Evolutionary conservation across 2,113 vertebrate genomes (phyloP).

Genomic region (Brienomyrus brachyistius): DNA sequence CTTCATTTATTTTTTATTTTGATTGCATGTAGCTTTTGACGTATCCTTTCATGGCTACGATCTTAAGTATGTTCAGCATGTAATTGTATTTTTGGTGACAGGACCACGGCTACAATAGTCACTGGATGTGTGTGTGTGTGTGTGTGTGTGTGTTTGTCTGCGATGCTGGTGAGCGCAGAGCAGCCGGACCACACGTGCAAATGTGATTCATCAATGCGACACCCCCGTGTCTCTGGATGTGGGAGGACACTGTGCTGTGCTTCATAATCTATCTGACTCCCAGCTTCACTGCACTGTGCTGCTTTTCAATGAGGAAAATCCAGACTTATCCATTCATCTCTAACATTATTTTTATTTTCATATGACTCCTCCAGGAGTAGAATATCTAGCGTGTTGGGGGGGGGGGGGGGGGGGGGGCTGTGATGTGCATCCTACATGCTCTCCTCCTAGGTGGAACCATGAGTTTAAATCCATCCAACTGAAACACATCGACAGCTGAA

Average conservation of each 20-base stretch:
- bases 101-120: not conserved
- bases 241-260: not conserved
- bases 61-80: not conserved
- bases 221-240: not conserved
- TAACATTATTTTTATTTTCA: not conserved
- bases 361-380: not conserved
- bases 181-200: not conserved
- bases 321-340: not conserved
- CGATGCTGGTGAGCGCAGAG: not conserved
- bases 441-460: not conserved
- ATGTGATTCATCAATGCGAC: not conserved
- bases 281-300: not conserved
- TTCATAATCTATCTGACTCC: not conserved
- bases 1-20: not conserved
- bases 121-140: not conserved
- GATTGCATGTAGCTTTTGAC: not conserved
- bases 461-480: not conserved
- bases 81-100: constrained; percentile 1
- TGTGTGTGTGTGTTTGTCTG: not conserved
- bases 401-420: not conserved
- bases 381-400: not conserved
- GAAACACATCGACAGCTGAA: not conserved
- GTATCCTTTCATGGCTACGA: not conserved
- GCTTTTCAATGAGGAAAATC: not conserved
- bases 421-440: not conserved